Percentiles rank a stretch among this genome's conserved stretches.
Evolutionary conservation across 2,888 invertebrate genomes (phyloP).

Genomic region (Tetragnatha montana): DNA sequence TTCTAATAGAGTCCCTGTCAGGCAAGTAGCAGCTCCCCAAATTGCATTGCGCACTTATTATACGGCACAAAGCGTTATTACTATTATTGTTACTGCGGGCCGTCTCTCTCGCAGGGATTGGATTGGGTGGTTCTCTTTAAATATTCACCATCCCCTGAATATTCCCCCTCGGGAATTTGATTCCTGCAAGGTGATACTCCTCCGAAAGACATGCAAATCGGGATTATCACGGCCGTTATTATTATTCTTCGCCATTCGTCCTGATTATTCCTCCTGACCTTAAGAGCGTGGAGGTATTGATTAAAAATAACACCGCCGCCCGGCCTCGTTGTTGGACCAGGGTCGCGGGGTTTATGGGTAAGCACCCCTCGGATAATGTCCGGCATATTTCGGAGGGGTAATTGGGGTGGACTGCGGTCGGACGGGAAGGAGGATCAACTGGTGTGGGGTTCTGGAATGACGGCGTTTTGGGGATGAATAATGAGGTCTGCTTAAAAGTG

Average conservation of each 20-base stretch:
- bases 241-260: background rate
- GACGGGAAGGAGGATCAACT: too few relatives aligned
- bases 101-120: background rate
- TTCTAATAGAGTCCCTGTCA: conserved; percentile 62
- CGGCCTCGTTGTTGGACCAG: background rate
- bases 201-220: conserved; percentile 58
- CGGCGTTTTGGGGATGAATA: too few relatives aligned
- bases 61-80: conserved; percentile 67
- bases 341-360: conserved; percentile 18
- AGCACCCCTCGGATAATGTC: background rate
- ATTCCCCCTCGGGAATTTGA: conserved; percentile 57
- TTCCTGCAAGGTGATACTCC: conserved; percentile 23
- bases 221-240: conserved; percentile 26
- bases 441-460: too few relatives aligned
- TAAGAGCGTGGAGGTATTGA: conserved; percentile 44
- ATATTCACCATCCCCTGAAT: conserved; percentile 35
- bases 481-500: too few relatives aligned
- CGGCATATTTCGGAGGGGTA: background rate
- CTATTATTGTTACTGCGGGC: conserved; percentile 39
- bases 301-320: conserved; percentile 42
- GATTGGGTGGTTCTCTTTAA: conserved; percentile 39
- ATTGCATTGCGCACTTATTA: conserved; percentile 70
- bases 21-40: conserved; percentile 28
- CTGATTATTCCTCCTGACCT: conserved; percentile 5
- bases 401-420: too few relatives aligned